These are phyloP conservation scores for Miltochrista miniata DNA, from an alignment of 2,888 invertebrate species.

Conservation along the genomic window DNA sequence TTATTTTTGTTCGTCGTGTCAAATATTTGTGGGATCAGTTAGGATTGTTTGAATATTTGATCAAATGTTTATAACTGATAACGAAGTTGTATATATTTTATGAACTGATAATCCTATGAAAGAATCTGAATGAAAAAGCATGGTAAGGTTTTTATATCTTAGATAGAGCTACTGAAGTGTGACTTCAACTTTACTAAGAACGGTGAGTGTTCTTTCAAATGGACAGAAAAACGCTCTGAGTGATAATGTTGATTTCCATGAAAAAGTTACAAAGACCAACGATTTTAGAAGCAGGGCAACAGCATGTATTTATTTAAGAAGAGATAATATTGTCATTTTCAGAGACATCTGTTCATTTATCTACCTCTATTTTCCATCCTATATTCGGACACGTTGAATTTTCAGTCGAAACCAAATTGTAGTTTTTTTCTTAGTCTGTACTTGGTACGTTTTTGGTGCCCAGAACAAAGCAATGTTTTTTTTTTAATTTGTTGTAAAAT, in stretches of 20 bases:
- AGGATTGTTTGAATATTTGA: constrained; percentile 55
- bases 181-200: background rate
- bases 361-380: too few relatives aligned
- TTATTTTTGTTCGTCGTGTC: constrained; percentile 55
- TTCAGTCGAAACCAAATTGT: too few relatives aligned
- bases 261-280: too few relatives aligned
- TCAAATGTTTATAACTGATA: constrained; percentile 53
- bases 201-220: background rate
- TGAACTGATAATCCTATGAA: constrained; percentile 14
- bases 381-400: too few relatives aligned
- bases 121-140: background rate
- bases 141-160: background rate
- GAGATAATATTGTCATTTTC: too few relatives aligned
- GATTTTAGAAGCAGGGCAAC: background rate
- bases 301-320: too few relatives aligned
- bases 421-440: too few relatives aligned
- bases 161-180: constrained; percentile 2
- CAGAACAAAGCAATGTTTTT: too few relatives aligned
- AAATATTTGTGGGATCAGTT: constrained; percentile 68
- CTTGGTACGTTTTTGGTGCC: too few relatives aligned
- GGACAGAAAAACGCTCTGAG: background rate
- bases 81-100: constrained; percentile 33
- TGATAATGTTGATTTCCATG: too few relatives aligned
- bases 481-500: too few relatives aligned
- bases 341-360: too few relatives aligned